phyloP scores from a whole-genome alignment of 2,797 vertebrate genomes.

The Acrossocheilus fasciatus region DNA sequence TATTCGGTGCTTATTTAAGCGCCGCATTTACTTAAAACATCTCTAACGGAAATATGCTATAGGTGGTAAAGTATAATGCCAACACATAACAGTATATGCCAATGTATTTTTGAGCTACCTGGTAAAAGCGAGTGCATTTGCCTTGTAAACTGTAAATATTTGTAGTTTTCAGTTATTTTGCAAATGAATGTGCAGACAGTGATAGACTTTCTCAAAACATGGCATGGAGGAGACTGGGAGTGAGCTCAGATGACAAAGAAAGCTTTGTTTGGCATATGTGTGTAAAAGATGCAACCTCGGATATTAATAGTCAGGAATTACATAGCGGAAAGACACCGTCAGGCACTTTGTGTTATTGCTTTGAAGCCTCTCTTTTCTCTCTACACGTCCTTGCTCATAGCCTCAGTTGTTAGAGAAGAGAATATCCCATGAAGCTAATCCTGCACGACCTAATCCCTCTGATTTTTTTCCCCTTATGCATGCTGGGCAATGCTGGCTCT shows the following conservation, averaged over 20 bases:
- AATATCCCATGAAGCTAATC: constrained; percentile 63
- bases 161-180: neutral
- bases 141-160: neutral
- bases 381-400: neutral
- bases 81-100: neutral
- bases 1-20: neutral
- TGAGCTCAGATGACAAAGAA: constrained; percentile 63
- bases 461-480: constrained; percentile 36
- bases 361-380: neutral
- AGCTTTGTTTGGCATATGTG: constrained; percentile 59
- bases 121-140: neutral
- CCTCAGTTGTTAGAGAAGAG: constrained; percentile 41
- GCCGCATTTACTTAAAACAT: constrained; percentile 1
- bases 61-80: neutral
- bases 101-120: neutral
- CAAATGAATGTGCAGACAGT: neutral
- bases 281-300: constrained; percentile 58
- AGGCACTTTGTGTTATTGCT: constrained; percentile 18
- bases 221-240: constrained; percentile 21
- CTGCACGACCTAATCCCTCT: constrained; percentile 59
- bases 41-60: neutral
- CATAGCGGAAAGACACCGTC: constrained; percentile 30
- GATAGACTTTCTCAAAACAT: constrained; percentile 30
- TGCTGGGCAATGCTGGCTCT: constrained; percentile 46
- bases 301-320: constrained; percentile 47